These are phyloP conservation scores for Coreius guichenoti DNA, from an alignment of 2,797 vertebrate species.

Conservation along the genomic window DNA sequence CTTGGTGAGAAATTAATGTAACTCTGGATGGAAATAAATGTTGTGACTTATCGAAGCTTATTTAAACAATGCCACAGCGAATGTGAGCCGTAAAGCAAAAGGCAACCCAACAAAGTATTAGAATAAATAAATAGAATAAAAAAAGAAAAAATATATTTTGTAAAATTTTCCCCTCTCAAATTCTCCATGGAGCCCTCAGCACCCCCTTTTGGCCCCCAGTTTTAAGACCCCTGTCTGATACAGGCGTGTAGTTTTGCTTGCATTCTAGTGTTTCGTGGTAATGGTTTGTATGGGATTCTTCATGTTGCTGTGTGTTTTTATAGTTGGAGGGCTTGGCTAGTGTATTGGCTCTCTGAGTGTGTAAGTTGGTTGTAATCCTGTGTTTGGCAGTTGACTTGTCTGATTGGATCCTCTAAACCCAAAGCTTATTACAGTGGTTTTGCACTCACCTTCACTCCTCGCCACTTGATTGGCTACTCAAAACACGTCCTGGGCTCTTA, in stretches of 20 bases:
- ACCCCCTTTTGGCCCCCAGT: too few relatives aligned
- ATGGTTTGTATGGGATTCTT: background rate
- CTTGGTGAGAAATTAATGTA: background rate
- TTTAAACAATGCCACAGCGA: background rate
- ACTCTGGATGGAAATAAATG: background rate
- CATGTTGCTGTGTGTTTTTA: constrained; percentile 32
- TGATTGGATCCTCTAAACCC: constrained; percentile 75
- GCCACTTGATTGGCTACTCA: constrained; percentile 66
- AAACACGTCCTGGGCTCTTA: constrained; percentile 49
- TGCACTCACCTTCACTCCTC: constrained; percentile 64
- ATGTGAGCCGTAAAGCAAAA: background rate
- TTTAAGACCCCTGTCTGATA: background rate
- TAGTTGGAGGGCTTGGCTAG: constrained; percentile 58
- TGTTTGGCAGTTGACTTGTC: constrained; percentile 69
- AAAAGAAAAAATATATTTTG: background rate
- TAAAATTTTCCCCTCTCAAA: background rate
- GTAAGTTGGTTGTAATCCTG: constrained; percentile 67
- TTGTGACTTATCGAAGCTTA: background rate
- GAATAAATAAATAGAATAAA: too few relatives aligned
- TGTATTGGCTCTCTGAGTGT: constrained; percentile 62
- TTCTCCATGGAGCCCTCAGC: background rate
- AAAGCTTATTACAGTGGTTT: constrained; percentile 81
- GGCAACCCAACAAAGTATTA: background rate
- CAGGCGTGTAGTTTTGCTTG: background rate
- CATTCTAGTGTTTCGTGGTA: constrained; percentile 4